phyloP scores from a whole-genome alignment of 2,888 invertebrate species.

The Lacanobia oleracea region DNA sequence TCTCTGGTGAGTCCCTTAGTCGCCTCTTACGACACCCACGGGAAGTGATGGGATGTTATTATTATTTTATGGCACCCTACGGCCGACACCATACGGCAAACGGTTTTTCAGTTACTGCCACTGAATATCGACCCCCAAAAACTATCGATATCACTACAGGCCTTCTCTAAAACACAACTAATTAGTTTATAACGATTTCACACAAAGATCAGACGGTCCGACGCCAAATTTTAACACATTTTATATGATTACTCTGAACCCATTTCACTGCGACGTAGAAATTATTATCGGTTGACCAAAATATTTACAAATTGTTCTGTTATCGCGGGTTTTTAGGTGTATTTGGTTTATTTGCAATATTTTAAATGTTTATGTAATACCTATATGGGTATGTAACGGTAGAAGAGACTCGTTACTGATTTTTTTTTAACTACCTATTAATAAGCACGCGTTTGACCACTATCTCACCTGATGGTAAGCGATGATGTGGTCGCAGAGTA shows the following conservation, averaged over 20 bases:
- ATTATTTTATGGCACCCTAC: no score
- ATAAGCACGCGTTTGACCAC: no score
- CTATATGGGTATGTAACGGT: not conserved
- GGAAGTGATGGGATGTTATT: no score
- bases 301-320: conserved; percentile 54
- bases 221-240: conserved; percentile 46
- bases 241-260: conserved; percentile 33
- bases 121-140: not conserved
- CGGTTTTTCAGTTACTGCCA: no score
- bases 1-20: no score
- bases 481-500: no score
- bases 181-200: conserved; percentile 53
- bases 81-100: no score
- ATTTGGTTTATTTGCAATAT: conserved; percentile 14
- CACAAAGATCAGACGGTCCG: conserved; percentile 50
- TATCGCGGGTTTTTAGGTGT: conserved; percentile 19
- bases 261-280: conserved; percentile 43
- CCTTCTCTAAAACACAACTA: conserved; percentile 31
- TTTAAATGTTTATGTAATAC: conserved; percentile 28
- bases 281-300: conserved; percentile 32
- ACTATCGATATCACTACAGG: conserved; percentile 33
- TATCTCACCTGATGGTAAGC: no score
- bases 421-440: no score
- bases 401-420: no score
- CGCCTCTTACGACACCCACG: no score